These are phyloP conservation scores for Lamellibrachia luymesi DNA, from an alignment of 1,140 invertebrate species.

Conservation along the genomic window DNA sequence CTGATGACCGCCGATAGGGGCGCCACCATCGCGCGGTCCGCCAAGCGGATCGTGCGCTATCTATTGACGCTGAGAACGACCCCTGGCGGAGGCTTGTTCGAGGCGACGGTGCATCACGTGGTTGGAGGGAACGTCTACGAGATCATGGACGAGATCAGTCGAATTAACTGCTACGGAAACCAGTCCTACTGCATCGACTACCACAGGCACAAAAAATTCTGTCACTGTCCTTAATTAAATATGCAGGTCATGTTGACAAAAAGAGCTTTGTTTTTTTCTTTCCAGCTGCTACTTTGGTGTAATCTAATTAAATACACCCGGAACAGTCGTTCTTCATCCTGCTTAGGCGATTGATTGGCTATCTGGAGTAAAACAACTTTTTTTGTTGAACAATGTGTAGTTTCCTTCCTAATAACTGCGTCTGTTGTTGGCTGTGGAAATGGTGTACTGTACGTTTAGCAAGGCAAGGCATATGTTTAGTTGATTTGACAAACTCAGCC, in stretches of 20 bases:
- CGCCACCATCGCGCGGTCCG: not conserved
- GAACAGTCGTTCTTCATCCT: too few species aligned
- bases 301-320: too few species aligned
- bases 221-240: slow-evolving; percentile 39
- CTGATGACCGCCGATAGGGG: not conserved
- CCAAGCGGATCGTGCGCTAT: slow-evolving; percentile 31
- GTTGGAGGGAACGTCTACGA: slow-evolving; percentile 34
- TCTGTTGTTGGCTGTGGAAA: too few species aligned
- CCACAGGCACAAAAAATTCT: slow-evolving; percentile 48
- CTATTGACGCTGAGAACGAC: slow-evolving; percentile 45
- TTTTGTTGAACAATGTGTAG: too few species aligned
- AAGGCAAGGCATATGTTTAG: too few species aligned
- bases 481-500: too few species aligned
- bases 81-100: slow-evolving; percentile 49
- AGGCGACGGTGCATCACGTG: slow-evolving; percentile 40
- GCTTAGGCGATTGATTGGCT: too few species aligned
- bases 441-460: too few species aligned
- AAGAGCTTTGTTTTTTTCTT: not conserved
- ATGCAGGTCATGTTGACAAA: not conserved
- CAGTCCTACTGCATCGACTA: slow-evolving; percentile 46
- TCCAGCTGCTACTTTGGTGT: too few species aligned
- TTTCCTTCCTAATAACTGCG: too few species aligned
- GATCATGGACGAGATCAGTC: slow-evolving; percentile 48
- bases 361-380: too few species aligned
- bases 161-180: slow-evolving; percentile 49